Conservation (phyloP, 2,888 invertebrate genomes). For the Drosophila meridiana region DNA sequence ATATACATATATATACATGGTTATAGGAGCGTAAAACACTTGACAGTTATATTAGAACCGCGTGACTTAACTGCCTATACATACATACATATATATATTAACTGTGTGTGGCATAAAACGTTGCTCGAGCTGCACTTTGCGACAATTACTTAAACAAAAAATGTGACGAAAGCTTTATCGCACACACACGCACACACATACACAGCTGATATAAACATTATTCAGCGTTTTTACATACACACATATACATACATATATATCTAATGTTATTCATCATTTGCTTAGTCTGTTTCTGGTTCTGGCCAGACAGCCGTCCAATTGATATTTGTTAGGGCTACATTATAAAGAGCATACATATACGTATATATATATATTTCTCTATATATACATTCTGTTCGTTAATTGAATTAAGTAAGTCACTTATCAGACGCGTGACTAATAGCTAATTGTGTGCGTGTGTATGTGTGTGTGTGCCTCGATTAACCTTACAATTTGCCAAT, state of each 20-base stretch:
- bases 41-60: slow-evolving; percentile 42
- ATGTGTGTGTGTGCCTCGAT: slow-evolving; percentile 64
- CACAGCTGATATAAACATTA: slow-evolving; percentile 39
- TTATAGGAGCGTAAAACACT: slow-evolving; percentile 1
- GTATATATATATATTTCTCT: background rate
- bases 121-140: slow-evolving; percentile 38
- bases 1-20: background rate
- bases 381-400: slow-evolving; percentile 29
- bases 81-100: background rate
- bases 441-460: slow-evolving; percentile 64
- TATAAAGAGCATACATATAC: background rate
- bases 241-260: slow-evolving; percentile 23
- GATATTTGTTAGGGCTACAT: slow-evolving; percentile 1
- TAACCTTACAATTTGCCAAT: slow-evolving; percentile 71
- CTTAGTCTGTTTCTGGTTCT: slow-evolving; percentile 30
- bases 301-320: slow-evolving; percentile 11
- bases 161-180: slow-evolving; percentile 47
- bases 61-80: slow-evolving; percentile 38
- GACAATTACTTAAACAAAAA: slow-evolving; percentile 40
- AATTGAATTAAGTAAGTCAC: slow-evolving; percentile 76
- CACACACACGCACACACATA: slow-evolving; percentile 13
- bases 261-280: slow-evolving; percentile 55
- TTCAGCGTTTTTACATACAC: slow-evolving; percentile 43
- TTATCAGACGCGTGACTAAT: slow-evolving; percentile 78
- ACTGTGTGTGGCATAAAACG: slow-evolving; percentile 39